Evolutionary conservation across 2,113 vertebrate genomes (phyloP).

Genomic region (Chaetorhynchus papuensis): DNA sequence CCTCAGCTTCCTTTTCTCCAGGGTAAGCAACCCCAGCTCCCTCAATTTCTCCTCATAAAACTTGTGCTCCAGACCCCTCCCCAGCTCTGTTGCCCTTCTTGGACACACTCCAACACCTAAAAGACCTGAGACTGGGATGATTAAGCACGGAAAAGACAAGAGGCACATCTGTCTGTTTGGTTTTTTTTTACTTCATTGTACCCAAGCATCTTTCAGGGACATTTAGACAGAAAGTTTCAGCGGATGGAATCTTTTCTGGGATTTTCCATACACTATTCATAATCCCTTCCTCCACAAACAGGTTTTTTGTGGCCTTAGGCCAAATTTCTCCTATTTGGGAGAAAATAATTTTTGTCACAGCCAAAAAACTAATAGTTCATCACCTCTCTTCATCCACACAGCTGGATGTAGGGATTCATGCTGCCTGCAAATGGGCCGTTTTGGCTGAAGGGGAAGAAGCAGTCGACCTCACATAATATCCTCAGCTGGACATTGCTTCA

Average conservation of each 20-base stretch:
- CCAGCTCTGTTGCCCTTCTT: neutral
- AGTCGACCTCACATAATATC: neutral
- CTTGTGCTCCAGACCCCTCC: neutral
- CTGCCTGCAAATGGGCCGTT: neutral
- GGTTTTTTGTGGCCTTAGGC: neutral
- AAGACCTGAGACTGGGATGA: neutral
- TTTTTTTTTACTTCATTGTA: neutral
- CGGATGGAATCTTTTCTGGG: neutral
- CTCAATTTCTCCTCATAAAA: neutral
- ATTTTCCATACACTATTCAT: neutral
- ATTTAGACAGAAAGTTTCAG: neutral
- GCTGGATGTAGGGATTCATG: rapidly evolving
- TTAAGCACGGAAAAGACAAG: neutral
- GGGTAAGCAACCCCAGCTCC: neutral
- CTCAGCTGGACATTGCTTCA: neutral
- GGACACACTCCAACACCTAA: neutral
- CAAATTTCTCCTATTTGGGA: neutral
- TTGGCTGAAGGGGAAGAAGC: neutral
- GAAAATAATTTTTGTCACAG: neutral
- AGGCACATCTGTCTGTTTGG: rapidly evolving
- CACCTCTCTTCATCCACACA: neutral
- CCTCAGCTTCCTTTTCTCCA: neutral
- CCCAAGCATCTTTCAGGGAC: neutral
- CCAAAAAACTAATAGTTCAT: neutral
- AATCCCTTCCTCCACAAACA: neutral